Base-by-base conservation (phyloP, 2,888 invertebrate genomes). In the Mythimna pallens region DNA sequence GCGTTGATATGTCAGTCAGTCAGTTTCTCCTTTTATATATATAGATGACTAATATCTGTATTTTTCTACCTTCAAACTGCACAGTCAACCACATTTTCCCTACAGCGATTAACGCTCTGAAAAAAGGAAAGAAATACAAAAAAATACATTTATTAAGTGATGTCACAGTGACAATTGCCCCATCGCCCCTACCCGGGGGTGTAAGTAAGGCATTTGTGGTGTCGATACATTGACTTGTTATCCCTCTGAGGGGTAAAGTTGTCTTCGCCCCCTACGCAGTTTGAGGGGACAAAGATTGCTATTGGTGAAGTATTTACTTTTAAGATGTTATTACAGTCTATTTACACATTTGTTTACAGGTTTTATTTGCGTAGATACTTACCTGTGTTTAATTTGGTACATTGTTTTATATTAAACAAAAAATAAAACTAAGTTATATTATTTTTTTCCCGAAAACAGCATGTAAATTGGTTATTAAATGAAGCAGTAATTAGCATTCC, bases 221-320 rank as follows among this genome's bases (percentile, higher is more conserved):
- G 80, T 81, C 86, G 88, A 92, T 92, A 91, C 92, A 93, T 92
- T 91, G 91, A 92, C 90, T 93, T 86, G 87, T 83, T 85, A 81
- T 86, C 86, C 88, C 86, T 77, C 66, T 81, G 75, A 75, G 81
- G 84, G 83, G 84, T 73, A 86, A 87, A 84, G 74, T 66, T 65
- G 34, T 52, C 50, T 43, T 30, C 76, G 50, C 58, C 61, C 69
- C 76, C 22, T 59, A 54, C 52, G 30, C 61, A 76, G 57, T 76
- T 72, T 76, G 43, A 36, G 36, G 77, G 54, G 62, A 20, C 43
- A 30, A 10, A 55, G 9, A 69, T 76, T 76, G 47, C 55, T 25
- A 36, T 68, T 62, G 57, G 55, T 36, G 9, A n/a, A 5, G 40
- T 50, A 57, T 69, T 80, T 81, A 47, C 14, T 80, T 70, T 57